Evolutionary conservation across 2,797 vertebrate genomes (phyloP).

Genomic region (Lithobates pipiens): DNA sequence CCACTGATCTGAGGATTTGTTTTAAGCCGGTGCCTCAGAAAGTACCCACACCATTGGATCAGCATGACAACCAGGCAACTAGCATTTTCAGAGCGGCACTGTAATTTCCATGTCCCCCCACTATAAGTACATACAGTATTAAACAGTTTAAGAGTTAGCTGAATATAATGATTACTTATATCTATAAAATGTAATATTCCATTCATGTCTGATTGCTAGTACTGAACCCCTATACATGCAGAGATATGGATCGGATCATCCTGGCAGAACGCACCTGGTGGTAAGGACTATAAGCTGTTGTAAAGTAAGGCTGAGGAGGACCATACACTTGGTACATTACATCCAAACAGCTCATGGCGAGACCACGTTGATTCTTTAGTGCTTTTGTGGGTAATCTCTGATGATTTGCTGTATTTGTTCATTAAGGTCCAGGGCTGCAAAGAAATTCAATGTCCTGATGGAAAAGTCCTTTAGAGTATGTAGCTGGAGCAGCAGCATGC

Average conservation of each 20-base stretch:
- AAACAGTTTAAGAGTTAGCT: too few species aligned
- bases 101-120: too few species aligned
- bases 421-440: slow-evolving; percentile 43
- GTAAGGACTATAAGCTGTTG: slow-evolving; percentile 89
- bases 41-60: not conserved
- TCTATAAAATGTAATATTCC: not conserved
- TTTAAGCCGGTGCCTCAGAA: not conserved
- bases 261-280: slow-evolving; percentile 84
- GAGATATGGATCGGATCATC: too few species aligned
- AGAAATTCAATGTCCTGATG: slow-evolving; percentile 52
- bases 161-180: too few species aligned
- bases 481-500: slow-evolving; percentile 50
- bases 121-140: too few species aligned
- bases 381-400: slow-evolving; percentile 59
- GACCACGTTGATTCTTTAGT: slow-evolving; percentile 62
- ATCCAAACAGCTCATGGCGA: slow-evolving; percentile 99
- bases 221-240: not conserved
- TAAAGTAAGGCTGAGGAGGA: slow-evolving; percentile 91
- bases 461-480: slow-evolving; percentile 59
- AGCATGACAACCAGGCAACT: not conserved
- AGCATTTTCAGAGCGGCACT: not conserved
- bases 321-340: slow-evolving; percentile 98
- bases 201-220: not conserved
- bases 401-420: slow-evolving; percentile 19
- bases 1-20: not conserved